A percentile compares a stretch with the other conserved stretches of the same genome.
Conservation (phyloP, 2,113 vertebrate species). For the Caranx melampygus region DNA sequence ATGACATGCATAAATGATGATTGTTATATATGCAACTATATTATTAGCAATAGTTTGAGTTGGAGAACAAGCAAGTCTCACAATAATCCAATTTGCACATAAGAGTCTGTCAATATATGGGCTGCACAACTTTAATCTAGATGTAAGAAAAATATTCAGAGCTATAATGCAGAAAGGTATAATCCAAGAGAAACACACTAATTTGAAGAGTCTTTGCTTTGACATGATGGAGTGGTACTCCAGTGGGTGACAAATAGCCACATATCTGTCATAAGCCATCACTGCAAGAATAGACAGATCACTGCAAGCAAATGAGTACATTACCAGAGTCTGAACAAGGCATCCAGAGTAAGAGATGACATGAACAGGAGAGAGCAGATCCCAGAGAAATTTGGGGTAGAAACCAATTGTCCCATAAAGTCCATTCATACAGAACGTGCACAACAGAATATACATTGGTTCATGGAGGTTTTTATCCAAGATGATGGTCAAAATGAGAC, state of each 20-base stretch:
- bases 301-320: slow-evolving; percentile 46
- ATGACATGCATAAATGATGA: slow-evolving; percentile 24
- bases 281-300: slow-evolving; percentile 57
- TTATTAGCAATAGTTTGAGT: background rate
- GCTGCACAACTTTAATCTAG: slow-evolving; percentile 42
- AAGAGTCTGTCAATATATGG: slow-evolving; percentile 33
- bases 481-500: slow-evolving; percentile 50
- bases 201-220: slow-evolving; percentile 8
- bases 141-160: slow-evolving; percentile 15
- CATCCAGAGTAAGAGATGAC: slow-evolving; percentile 59
- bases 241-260: slow-evolving; percentile 67
- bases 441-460: slow-evolving; percentile 67
- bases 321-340: slow-evolving; percentile 43
- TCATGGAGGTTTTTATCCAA: slow-evolving; percentile 63
- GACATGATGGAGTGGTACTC: slow-evolving; percentile 60
- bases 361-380: slow-evolving; percentile 54
- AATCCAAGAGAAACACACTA: slow-evolving; percentile 42
- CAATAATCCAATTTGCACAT: slow-evolving; percentile 53
- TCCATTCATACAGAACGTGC: slow-evolving; percentile 57
- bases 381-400: slow-evolving; percentile 60
- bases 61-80: slow-evolving; percentile 54
- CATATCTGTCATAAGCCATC: slow-evolving; percentile 66
- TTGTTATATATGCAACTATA: slow-evolving; percentile 29
- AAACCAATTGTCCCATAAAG: slow-evolving; percentile 64
- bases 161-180: slow-evolving; percentile 14